Base-by-base conservation (phyloP, 2,113 vertebrate species). In the Holacanthus passer region DNA sequence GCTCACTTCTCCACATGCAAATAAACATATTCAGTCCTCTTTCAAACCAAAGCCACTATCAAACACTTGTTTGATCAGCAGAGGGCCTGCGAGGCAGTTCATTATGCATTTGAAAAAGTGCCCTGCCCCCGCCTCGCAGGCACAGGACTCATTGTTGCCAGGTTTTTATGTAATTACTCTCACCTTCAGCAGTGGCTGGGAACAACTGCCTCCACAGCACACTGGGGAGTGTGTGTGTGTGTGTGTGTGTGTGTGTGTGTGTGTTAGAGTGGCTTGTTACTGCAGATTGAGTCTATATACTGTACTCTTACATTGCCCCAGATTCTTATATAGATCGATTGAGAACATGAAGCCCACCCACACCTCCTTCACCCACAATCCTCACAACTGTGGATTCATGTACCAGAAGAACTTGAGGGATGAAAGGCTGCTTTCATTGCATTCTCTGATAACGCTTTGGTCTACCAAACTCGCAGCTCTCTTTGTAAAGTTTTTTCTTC, bases 61-160 rank as follows among this genome's bases (percentile, higher is more conserved):
- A 92, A 91, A 92, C 91, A 89, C 88, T 89, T 92, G 91, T 94
- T 93, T 94, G 93, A 95, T 94, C 91, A 93, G 79, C 64, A 78
- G 81, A 88, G 85, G 70, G 86, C 81, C 88, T 85, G 79, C 68
- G 66, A 91, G 87, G 83, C 72, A 59, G 55, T 87, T 91, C 86
- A 89, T 89, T 92, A 91, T 82, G 84, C 87, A 84, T 89, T 81
- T 91, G 63, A 87, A 88, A 71, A 87, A 62, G 77, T 53, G 77
- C 68, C 85, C 73, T 77, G 67, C 83, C 82, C 67, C 69, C 20
- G 13, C 73, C 64, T 88, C 16, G 72, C 68, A 72, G 79, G 75
- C 53, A 85, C 79, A 74, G 45, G 74, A 74, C 78, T 87, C 77
- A 89, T 91, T 94, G 92, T 92, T 90, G 86, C 74, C 76, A 77